phyloP scores from a whole-genome alignment of 2,113 vertebrate species.

The Amphilophus citrinellus region DNA sequence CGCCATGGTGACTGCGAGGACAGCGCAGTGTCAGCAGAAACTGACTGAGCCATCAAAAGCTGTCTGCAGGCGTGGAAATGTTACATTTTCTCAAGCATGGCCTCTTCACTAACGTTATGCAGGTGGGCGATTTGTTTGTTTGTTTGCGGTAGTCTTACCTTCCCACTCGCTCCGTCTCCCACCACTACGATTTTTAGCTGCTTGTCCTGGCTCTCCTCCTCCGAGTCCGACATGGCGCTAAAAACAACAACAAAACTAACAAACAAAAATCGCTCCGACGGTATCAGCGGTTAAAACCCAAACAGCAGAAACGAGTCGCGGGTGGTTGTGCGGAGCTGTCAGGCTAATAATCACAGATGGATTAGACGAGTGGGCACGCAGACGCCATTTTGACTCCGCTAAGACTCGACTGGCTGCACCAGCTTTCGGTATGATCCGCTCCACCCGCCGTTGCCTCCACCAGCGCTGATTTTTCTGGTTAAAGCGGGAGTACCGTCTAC shows the following conservation, averaged over 20 bases:
- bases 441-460: background rate
- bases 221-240: conserved; percentile 93
- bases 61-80: accelerated
- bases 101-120: background rate
- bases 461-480: background rate
- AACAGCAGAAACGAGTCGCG: background rate
- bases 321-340: background rate
- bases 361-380: conserved; percentile 69
- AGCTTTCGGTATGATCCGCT: conserved; percentile 25
- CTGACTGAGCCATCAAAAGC: background rate
- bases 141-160: conserved; percentile 85
- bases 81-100: background rate
- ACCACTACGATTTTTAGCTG: conserved; percentile 95
- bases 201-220: conserved; percentile 93
- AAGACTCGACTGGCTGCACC: conserved; percentile 7
- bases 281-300: background rate
- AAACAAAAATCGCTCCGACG: background rate
- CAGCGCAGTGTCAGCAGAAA: conserved; percentile 7
- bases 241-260: no score
- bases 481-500: background rate
- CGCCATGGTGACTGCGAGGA: conserved; percentile 66
- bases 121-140: background rate
- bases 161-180: conserved; percentile 96
- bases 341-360: conserved; percentile 58
- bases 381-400: conserved; percentile 85